Evolutionary conservation across 2,888 invertebrate species (phyloP), one percentile per base, ranked within the genome.

Genomic region (Caenorhabditis sinica): DNA sequence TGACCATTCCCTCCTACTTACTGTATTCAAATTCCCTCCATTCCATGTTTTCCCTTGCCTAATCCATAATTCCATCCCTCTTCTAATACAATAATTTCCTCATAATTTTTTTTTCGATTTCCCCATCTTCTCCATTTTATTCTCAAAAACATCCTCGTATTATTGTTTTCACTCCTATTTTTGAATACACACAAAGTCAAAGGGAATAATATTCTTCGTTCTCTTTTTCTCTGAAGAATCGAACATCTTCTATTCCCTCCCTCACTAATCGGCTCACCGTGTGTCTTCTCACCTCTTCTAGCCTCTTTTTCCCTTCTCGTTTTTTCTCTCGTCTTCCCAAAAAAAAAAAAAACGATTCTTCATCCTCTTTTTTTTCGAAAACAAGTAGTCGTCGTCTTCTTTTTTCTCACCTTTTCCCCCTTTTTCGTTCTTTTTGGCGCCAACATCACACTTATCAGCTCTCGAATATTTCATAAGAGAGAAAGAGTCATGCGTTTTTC

Each of bases 241-340:
- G 40, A 56, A 56, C n/a, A 15, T 36, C 33, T 53, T 20, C 56
- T 40, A 43, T 65, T 25, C 36, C 17, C 20, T 8, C 25, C 25
- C 40, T 25, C 53, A 43, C 69, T 77, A 77, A 77, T 79, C 77
- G 69, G 77, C 69, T 71, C 69, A 79, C 71, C 56, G 40, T 40
- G 60, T 61, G 49, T 30, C 53, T n/a, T 5, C 51, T 43, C 58
- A 49, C 72, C 60, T 45, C 40, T 20, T 30, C 25, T 56, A n/a
- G 30, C 45, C 43, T 45, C 43, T 71, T n/a, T 15, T 51, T 51
- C n/a, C n/a, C n/a, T 45, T n/a, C 11, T 71, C 40, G 33, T 43
- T 28, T 68, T 36, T 40, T 23, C 25, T 43, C 43, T 58, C 28
- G 56, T 43, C 56, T 40, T 53, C 20, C 15, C 56, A 13, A 30